Evolutionary conservation across 2,797 vertebrate genomes (phyloP).

Genomic region (Phalloptychus januarius): DNA sequence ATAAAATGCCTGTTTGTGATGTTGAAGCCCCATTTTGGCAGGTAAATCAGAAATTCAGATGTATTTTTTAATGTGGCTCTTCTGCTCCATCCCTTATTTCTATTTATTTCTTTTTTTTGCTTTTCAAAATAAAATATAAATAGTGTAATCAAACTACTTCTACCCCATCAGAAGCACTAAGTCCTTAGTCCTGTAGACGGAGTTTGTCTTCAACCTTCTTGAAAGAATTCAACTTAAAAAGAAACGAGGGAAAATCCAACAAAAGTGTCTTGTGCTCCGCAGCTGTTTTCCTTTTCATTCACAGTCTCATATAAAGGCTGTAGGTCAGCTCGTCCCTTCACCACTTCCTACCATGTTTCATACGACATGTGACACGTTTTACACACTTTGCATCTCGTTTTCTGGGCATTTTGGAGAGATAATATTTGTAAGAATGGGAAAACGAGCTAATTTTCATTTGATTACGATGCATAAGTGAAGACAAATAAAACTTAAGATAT

Average conservation of each 20-base stretch:
- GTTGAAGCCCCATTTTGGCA: not conserved
- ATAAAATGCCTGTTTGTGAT: not conserved
- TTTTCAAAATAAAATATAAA: not conserved
- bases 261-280: conserved; percentile 17
- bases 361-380: not conserved
- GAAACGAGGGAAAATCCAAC: not conserved
- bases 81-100: not conserved
- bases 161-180: not conserved
- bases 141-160: not conserved
- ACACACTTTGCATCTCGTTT: not conserved
- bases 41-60: not conserved
- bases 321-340: not conserved
- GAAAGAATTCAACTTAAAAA: not conserved
- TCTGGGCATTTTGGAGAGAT: not conserved
- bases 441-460: not conserved
- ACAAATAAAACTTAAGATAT: not conserved
- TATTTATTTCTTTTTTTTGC: too few species aligned
- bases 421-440: not conserved
- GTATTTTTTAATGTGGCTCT: not conserved
- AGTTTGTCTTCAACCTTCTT: not conserved
- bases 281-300: not conserved
- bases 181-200: not conserved
- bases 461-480: not conserved
- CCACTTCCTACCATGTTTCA: not conserved
- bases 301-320: not conserved